Evolutionary conservation across 2,113 vertebrate genomes (phyloP).

Genomic region (Saimiri boliviensis): DNA sequence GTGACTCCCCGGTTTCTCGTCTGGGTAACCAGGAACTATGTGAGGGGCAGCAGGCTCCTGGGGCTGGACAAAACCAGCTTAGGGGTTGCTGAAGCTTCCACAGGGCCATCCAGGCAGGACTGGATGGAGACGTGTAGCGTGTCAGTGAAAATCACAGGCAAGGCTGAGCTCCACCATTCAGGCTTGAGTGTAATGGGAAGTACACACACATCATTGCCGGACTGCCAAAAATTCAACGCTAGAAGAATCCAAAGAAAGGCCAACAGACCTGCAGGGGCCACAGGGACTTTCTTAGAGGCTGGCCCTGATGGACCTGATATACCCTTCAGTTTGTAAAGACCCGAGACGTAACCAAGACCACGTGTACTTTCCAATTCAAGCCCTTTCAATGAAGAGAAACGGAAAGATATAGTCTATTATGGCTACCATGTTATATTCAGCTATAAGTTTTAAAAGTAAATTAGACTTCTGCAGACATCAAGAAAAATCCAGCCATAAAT

Average conservation of each 20-base stretch:
- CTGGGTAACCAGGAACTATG: not conserved
- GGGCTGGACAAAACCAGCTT: not conserved
- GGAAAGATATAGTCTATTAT: rapidly evolving
- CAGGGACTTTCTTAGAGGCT: not conserved
- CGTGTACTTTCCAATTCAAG: not conserved
- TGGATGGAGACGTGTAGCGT: rapidly evolving
- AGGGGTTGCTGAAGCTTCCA: too few relatives aligned
- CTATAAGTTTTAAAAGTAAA: not conserved
- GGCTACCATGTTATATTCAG: rapidly evolving
- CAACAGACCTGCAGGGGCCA: not conserved
- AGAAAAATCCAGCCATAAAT: not conserved
- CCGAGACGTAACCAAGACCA: not conserved
- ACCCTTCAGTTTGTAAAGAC: not conserved
- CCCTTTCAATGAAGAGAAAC: not conserved
- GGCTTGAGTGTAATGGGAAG: not conserved
- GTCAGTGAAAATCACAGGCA: too few relatives aligned
- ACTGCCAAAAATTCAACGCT: rapidly evolving
- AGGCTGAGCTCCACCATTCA: not conserved
- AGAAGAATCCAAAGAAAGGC: not conserved
- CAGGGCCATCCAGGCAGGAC: not conserved
- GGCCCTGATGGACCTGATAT: rapidly evolving
- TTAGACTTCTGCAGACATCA: not conserved
- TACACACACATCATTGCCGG: rapidly evolving
- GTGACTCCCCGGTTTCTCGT: not conserved
- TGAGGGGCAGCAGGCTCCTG: not conserved